These are phyloP conservation scores for Nasonia vitripennis DNA, from an alignment of 1,140 invertebrate species.

Conservation along the genomic window DNA sequence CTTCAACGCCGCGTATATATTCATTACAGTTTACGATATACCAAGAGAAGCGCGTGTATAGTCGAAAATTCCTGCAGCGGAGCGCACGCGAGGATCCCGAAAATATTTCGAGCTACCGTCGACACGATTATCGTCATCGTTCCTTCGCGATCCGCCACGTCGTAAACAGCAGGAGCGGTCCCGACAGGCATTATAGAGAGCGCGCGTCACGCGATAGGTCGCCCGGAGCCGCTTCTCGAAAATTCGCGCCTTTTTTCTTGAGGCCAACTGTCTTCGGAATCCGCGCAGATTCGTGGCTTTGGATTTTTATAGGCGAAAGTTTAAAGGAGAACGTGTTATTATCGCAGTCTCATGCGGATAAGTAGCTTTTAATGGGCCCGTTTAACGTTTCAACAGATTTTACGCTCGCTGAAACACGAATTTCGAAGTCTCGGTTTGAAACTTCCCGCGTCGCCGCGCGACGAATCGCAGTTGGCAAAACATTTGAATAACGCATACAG, in stretches of 20 bases:
- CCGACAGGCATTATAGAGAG: background rate
- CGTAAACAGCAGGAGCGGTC: background rate
- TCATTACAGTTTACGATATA: too few relatives aligned
- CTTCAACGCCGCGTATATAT: too few relatives aligned
- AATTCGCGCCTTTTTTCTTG: background rate
- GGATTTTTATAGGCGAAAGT: background rate
- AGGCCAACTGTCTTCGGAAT: background rate
- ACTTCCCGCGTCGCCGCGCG: too few relatives aligned
- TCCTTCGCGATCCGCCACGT: slow-evolving; percentile 5
- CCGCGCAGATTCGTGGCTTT: too few relatives aligned
- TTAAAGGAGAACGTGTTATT: background rate
- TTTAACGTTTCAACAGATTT: background rate
- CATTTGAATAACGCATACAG: background rate
- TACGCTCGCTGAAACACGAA: too few relatives aligned
- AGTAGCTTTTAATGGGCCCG: background rate
- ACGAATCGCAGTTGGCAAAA: background rate
- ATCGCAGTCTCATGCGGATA: background rate
- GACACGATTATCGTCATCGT: slow-evolving; percentile 6
- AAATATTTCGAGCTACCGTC: background rate
- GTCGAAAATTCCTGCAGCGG: background rate
- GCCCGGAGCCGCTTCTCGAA: background rate
- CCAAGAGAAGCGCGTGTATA: too few relatives aligned
- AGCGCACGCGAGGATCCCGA: background rate
- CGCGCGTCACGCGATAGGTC: background rate
- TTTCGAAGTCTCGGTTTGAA: too few relatives aligned